Base-by-base conservation (phyloP, 2,888 invertebrate species). In the Teleiodes luculella region DNA sequence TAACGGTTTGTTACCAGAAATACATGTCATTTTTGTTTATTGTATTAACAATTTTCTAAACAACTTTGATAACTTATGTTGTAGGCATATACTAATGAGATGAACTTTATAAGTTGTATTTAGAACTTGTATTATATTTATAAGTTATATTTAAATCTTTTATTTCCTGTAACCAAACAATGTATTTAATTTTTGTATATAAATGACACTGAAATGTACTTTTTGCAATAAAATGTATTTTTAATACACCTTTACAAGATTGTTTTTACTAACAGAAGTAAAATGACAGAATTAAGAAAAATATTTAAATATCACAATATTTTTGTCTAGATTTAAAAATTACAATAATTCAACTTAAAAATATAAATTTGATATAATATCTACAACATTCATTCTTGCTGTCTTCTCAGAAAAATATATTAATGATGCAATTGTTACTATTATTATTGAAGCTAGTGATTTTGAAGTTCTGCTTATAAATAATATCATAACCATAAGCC, bases 171-270 rank as follows among this genome's bases (percentile, higher is more conserved):
- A 68, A 68, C 67, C 66, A 70, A 70, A 70, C 66, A 68, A 74
- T 81, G 73, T 86, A 84, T 85, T 87, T 80, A 81, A 80, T 86
- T 84, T 86, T 83, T 89, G 86, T 89, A 88, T 87, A 88, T 87
- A 86, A 80, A 79, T 80, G 81, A 86, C 87, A 85, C 83, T 81
- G 75, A 80, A 80, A 79, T 80, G 78, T 84, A 86, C 79, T 74
- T 84, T 86, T 85, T 80, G 85, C 88, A 88, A 88, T 88, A 86
- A 88, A 89, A 80, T 80, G 88, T 88, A 88, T 89, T 89, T 88
- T 89, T 87, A 89, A 81, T 89, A 89, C 85, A 87, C 85, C 80
- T 86, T 84, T 83, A 58, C 18, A 7, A 28, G 14, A 20, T 11
- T 13, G 11, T 43, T 43, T 43, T 8, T 24, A 8, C 6, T 24